phyloP scores from a whole-genome alignment of 2,113 vertebrate genomes.

The Tachycineta bicolor region DNA sequence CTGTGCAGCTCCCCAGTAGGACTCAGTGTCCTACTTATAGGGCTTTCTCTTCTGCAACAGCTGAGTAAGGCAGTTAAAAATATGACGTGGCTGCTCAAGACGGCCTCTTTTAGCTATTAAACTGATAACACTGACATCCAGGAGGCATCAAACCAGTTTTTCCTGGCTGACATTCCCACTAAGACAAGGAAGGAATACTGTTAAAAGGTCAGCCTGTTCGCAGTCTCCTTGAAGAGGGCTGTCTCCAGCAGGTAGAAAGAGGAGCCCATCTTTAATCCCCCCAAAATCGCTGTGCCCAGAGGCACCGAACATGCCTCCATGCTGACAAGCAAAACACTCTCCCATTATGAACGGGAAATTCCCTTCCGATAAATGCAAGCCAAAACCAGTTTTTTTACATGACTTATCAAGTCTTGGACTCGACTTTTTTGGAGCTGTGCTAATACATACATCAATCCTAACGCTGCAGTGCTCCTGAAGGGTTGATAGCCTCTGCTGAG shows the following conservation, averaged over 20 bases:
- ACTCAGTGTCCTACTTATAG: not conserved
- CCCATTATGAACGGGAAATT: conserved; percentile 15
- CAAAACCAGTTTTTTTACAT: not conserved
- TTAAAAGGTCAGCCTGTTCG: not conserved
- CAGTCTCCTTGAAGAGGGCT: not conserved
- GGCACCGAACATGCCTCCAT: not conserved
- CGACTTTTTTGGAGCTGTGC: not conserved
- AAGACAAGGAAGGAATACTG: conserved; percentile 17
- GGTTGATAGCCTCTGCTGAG: not conserved
- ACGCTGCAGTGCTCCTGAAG: not conserved
- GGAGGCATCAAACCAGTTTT: conserved; percentile 41
- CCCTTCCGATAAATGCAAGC: not conserved
- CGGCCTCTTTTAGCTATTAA: conserved; percentile 35
- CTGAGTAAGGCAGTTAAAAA: conserved; percentile 20
- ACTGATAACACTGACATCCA: conserved; percentile 37
- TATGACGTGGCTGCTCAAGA: conserved; percentile 34
- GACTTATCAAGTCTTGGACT: not conserved
- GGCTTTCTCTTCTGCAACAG: conserved; percentile 6
- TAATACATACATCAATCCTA: conserved; percentile 7
- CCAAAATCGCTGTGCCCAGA: not conserved
- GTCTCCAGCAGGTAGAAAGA: conserved; percentile 19
- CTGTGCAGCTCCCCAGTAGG: not conserved
- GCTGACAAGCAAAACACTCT: not conserved
- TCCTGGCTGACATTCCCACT: conserved; percentile 38
- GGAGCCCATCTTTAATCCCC: not conserved